These are phyloP conservation scores for Limenitis camilla DNA, from an alignment of 2,888 invertebrate species.

Conservation along the genomic window DNA sequence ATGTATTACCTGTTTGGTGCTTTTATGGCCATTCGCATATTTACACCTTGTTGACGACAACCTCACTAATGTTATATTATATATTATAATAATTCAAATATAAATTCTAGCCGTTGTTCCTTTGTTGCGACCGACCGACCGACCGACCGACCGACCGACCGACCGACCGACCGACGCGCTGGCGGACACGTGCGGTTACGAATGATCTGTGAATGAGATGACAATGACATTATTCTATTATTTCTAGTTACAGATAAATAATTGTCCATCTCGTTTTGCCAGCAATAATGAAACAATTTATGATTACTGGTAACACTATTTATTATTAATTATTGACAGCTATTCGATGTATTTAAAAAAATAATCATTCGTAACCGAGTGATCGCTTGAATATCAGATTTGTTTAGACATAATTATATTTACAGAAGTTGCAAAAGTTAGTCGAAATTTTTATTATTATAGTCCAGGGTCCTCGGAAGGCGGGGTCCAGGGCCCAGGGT, in stretches of 20 bases:
- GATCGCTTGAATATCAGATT: not conserved
- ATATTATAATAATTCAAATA: slow-evolving; percentile 35
- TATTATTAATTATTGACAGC: no score
- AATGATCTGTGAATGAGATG: slow-evolving; percentile 1
- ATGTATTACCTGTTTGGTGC: slow-evolving; percentile 60
- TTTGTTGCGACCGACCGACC: slow-evolving; percentile 28
- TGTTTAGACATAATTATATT: slow-evolving; percentile 13
- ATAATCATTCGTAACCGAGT: slow-evolving; percentile 2
- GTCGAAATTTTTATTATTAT: slow-evolving; percentile 10
- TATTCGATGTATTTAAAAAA: not conserved
- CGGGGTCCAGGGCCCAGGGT: no score
- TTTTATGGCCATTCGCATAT: slow-evolving; percentile 63
- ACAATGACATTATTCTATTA: not conserved
- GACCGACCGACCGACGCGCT: not conserved
- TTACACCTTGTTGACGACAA: slow-evolving; percentile 57
- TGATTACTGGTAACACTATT: no score
- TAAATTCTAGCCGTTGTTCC: slow-evolving; percentile 40
- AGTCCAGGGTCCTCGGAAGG: no score
- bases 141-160: not conserved
- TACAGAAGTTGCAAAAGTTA: slow-evolving; percentile 20
- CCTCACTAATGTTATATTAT: slow-evolving; percentile 39
- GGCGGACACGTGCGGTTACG: not conserved
- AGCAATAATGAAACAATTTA: no score
- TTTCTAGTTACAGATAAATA: not conserved
- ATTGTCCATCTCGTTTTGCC: not conserved